Evolutionary conservation across 2,888 invertebrate species (phyloP).

Genomic region (Molorchus minor): DNA sequence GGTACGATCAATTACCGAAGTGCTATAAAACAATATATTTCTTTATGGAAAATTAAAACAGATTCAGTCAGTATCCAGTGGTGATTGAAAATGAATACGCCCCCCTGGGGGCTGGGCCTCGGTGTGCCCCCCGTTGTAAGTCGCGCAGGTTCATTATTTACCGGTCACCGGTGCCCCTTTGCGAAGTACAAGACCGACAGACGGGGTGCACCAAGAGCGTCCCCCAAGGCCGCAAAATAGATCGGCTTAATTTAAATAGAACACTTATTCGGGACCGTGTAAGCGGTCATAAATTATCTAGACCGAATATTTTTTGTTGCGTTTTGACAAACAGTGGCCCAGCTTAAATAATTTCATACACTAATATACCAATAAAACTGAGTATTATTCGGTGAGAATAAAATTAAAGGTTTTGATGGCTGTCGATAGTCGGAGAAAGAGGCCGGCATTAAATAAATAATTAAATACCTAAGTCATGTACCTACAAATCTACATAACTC

Average conservation of each 20-base stretch:
- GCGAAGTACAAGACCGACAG: slow-evolving; percentile 53
- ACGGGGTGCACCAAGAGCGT: slow-evolving; percentile 38
- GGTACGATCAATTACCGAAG: slow-evolving; percentile 45
- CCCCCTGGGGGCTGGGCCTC: slow-evolving; percentile 58
- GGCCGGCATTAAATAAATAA: no score
- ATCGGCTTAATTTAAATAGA: slow-evolving; percentile 48
- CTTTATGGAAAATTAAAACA: slow-evolving; percentile 61
- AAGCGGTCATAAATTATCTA: slow-evolving; percentile 40
- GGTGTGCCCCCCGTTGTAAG: slow-evolving; percentile 60
- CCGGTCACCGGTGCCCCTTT: slow-evolving; percentile 57
- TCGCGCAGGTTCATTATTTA: slow-evolving; percentile 62
- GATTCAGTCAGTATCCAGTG: slow-evolving; percentile 62
- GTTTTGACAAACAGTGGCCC: no score
- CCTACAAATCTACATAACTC: no score
- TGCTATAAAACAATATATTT: slow-evolving; percentile 62
- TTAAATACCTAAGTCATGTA: no score
- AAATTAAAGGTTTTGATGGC: no score
- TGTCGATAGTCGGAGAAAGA: no score
- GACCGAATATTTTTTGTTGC: no score
- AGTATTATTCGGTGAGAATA: no score
- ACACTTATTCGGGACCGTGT: slow-evolving; percentile 39
- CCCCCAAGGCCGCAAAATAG: slow-evolving; percentile 49
- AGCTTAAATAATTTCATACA: no score
- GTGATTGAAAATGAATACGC: slow-evolving; percentile 64
- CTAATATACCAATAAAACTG: no score